Evolutionary conservation across 2,888 invertebrate species (phyloP).

Genomic region (Argyresthia albistria): DNA sequence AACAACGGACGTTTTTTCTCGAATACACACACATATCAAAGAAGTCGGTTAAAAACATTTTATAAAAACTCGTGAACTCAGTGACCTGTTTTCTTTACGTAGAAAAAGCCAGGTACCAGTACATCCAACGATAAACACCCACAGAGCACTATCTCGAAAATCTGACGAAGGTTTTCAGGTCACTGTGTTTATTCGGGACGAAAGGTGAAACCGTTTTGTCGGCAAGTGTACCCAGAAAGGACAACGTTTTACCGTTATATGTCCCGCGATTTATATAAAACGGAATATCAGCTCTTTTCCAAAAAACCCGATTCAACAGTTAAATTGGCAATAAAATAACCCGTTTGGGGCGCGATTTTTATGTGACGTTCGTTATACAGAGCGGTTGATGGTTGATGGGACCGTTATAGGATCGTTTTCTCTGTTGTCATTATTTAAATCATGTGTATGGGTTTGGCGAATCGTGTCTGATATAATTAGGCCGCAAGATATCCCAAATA

Average conservation of each 20-base stretch:
- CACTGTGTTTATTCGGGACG: slow-evolving; percentile 3
- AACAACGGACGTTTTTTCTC: no score
- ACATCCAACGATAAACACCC: no score
- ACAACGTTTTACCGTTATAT: not conserved
- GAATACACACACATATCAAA: no score
- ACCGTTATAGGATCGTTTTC: slow-evolving; percentile 13
- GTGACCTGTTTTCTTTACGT: no score
- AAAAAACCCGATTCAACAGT: slow-evolving; percentile 11
- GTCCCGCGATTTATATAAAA: slow-evolving; percentile 8
- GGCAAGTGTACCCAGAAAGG: not conserved
- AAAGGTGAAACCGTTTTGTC: not conserved
- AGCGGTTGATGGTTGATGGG: slow-evolving; percentile 15
- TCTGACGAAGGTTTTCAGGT: slow-evolving; percentile 2
- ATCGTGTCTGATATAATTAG: no score
- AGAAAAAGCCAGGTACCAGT: no score
- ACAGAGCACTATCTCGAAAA: no score
- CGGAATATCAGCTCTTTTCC: slow-evolving; percentile 3
- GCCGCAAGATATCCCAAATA: no score
- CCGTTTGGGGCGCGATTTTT: slow-evolving; percentile 19
- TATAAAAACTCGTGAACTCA: no score
- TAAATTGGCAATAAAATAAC: slow-evolving; percentile 12
- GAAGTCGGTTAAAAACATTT: no score
- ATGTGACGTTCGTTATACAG: slow-evolving; percentile 25
- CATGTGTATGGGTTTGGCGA: no score
- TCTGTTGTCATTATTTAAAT: no score